Evolutionary conservation across 2,113 vertebrate genomes (phyloP).

Genomic region (Junco hyemalis): DNA sequence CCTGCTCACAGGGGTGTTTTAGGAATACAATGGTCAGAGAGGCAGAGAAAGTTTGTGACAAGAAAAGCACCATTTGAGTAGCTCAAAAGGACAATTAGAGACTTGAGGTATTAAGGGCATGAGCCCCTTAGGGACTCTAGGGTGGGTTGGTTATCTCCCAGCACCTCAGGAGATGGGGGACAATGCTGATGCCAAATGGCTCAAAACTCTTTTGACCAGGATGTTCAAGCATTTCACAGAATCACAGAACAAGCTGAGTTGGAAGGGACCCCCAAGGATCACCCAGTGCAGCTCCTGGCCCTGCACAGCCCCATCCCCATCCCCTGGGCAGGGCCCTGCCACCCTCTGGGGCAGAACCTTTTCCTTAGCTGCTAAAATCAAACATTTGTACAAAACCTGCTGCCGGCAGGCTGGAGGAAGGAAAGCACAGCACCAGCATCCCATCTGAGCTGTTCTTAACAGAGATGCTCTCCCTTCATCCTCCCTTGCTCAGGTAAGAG

Average conservation of each 20-base stretch:
- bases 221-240: not conserved
- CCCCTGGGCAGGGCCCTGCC: not conserved
- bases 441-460: not conserved
- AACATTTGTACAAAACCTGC: not conserved
- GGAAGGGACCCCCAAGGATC: not conserved
- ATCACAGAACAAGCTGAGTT: not conserved
- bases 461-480: not conserved
- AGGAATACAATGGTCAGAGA: not conserved
- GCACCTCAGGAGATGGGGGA: not conserved
- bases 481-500: not conserved
- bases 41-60: not conserved
- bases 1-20: not conserved
- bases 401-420: not conserved
- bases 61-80: not conserved
- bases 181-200: accelerated
- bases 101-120: not conserved
- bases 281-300: not conserved
- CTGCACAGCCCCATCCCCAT: not conserved
- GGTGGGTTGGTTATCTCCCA: not conserved
- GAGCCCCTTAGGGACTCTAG: accelerated
- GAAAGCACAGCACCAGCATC: not conserved
- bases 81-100: not conserved
- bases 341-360: not conserved
- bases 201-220: not conserved
- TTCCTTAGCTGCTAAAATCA: not conserved